phyloP scores from a whole-genome alignment of 2,797 vertebrate genomes.

The Coregonus ussuriensis region DNA sequence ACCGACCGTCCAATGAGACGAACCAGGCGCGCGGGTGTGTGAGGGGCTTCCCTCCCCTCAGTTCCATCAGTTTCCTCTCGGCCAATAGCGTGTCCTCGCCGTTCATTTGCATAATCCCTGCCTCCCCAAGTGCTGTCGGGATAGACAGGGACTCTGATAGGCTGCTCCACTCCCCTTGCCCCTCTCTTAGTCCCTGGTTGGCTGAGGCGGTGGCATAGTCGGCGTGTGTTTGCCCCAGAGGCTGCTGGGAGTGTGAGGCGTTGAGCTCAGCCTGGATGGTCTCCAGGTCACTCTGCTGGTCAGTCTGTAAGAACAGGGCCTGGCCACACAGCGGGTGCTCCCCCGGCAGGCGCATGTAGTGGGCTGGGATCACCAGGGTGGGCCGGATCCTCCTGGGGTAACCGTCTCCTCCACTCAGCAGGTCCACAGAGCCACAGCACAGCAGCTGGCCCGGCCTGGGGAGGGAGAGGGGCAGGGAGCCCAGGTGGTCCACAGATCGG shows the following conservation, averaged over 20 bases:
- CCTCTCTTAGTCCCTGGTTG: constrained; percentile 51
- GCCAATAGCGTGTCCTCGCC: constrained; percentile 94
- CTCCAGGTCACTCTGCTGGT: constrained; percentile 92
- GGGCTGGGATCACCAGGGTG: constrained; percentile 95
- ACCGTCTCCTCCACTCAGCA: constrained; percentile 88
- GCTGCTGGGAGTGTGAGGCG: constrained; percentile 84
- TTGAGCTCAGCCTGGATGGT: constrained; percentile 94
- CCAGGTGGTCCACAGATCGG: constrained; percentile 94
- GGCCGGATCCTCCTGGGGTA: constrained; percentile 90
- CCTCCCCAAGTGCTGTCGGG: constrained; percentile 90
- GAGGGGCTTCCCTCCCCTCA: constrained; percentile 94
- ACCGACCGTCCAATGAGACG: constrained; percentile 95
- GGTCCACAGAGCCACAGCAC: constrained; percentile 95
- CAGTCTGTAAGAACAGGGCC: constrained; percentile 89
- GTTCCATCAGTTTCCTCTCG: constrained; percentile 95
- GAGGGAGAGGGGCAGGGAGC: constrained; percentile 69
- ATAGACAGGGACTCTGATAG: constrained; percentile 89
- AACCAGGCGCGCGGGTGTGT: constrained; percentile 98
- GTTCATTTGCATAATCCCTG: constrained; percentile 92
- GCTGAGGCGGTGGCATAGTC: constrained; percentile 24
- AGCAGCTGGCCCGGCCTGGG: constrained; percentile 90
- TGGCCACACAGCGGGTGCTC: constrained; percentile 94
- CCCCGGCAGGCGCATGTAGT: constrained; percentile 95
- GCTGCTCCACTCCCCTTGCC: constrained; percentile 20
- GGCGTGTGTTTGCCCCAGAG: constrained; percentile 73